Base-by-base conservation (phyloP, 2,888 invertebrate species). In the Eristalis arbustorum region DNA sequence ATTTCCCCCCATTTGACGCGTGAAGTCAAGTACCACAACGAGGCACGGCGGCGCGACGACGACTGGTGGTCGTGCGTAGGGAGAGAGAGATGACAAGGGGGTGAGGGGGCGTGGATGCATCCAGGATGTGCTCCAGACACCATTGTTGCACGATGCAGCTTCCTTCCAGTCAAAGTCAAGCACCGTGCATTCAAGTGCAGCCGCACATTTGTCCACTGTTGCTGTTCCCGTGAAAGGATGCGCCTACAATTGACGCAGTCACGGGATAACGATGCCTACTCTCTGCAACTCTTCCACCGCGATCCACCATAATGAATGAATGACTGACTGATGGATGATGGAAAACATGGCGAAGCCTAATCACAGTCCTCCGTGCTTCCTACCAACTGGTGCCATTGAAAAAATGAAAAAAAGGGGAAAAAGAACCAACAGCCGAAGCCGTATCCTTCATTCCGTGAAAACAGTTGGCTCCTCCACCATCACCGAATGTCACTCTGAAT, bases 91-190 rank as follows among this genome's bases (percentile, higher is more conserved):
- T 14, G 34, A 66, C 37, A 66, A 67, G 18, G 62, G 57, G 40
- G 40, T 40, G 37, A 61, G 5, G 62, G 61, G 75, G 49, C 8
- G 13, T 13, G 49, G 28, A 68, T n/a, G 25, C 34, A 25, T 69
- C 22, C 73, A 81, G 76, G 62, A 72, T 40, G 49, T 72, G 79
- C 74, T 87, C 83, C 87, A 87, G 87, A 87, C 87, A 87, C 56
- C 83, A 87, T 87, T 87, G 87, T 82, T 87, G 67, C 76, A 59
- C 56, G 28, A 69, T 63, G 57, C 74, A 49, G 74, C 78, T 87
- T 87, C 67, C 83, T 79, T 87, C 71, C 71, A 83, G 83, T 64
- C 78, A 83, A 87, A 87, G 87, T 83, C 87, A 87, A 87, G 87
- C 79, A 87, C 78, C 74, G 83, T 49, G 49, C 62, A 78, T 79